A percentile compares a stretch with the other conserved stretches of the same genome.
phyloP scores from a whole-genome alignment of 2,797 vertebrate species.

The Lutjanus argentimaculatus region DNA sequence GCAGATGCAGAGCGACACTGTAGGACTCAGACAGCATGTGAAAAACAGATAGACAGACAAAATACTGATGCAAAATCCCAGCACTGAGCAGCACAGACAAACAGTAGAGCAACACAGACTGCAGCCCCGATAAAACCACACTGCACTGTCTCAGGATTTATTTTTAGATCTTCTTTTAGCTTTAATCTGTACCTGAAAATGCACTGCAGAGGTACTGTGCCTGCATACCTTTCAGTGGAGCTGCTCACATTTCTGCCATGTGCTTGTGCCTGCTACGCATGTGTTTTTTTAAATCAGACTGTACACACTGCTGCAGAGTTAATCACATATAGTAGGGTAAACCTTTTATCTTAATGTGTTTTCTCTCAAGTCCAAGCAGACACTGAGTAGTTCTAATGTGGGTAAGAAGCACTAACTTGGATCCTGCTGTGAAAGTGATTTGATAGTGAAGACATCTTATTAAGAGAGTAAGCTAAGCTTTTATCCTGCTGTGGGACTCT shows the following conservation, averaged over 20 bases:
- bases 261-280: slow-evolving; percentile 8
- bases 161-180: not conserved
- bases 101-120: slow-evolving; percentile 59
- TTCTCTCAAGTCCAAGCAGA: slow-evolving; percentile 53
- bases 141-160: not conserved
- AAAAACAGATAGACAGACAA: slow-evolving; percentile 25
- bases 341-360: slow-evolving; percentile 66
- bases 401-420: slow-evolving; percentile 48
- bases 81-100: slow-evolving; percentile 50
- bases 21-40: slow-evolving; percentile 21
- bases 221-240: not conserved
- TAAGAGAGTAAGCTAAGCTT: slow-evolving; percentile 54
- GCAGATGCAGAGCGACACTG: slow-evolving; percentile 44
- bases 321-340: slow-evolving; percentile 24
- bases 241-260: slow-evolving; percentile 24
- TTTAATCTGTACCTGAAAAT: not conserved
- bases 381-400: slow-evolving; percentile 39
- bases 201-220: not conserved
- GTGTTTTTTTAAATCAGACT: slow-evolving; percentile 38
- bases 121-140: slow-evolving; percentile 27
- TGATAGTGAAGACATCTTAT: slow-evolving; percentile 62
- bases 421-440: slow-evolving; percentile 74
- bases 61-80: slow-evolving; percentile 36
- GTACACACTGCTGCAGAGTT: slow-evolving; percentile 15
- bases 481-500: slow-evolving; percentile 54